Evolutionary conservation across 1,140 invertebrate genomes (phyloP), one percentile per base, ranked within the genome.

Genomic region (Berghia stephanieae): DNA sequence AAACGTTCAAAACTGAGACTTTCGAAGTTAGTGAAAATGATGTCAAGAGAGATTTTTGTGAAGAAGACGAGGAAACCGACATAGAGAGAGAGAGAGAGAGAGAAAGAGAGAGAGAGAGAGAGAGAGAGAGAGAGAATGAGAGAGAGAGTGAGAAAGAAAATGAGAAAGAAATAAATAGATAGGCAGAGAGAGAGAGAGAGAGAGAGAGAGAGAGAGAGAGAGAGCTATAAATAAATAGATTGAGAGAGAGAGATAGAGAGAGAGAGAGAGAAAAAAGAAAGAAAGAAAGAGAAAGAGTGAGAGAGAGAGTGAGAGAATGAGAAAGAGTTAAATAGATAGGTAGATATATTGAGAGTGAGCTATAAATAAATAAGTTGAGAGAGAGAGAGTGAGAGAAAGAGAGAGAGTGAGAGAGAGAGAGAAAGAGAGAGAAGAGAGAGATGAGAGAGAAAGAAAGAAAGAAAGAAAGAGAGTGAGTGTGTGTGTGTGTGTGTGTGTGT

Each of bases 121-220:
- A 52, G 46, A 52, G 46, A 52, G 46, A 52, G 13, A 52, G 46
- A 52, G 46, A 52, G 46, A 60, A 24, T 16, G 46, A 52, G 46
- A 52, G 46, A 52, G 46, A 52, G 13, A n/a, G 13, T 49, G n/a
- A 13, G n/a, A 16, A 16, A n/a, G n/a, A 49, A 49, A 49, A 49
- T 16, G 13, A 16, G 46, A 49, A n/a, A 49, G 13, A 16, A n/a
- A n/a, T n/a, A n/a, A n/a, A n/a, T n/a, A n/a, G n/a, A n/a, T n/a
- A n/a, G n/a, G n/a, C n/a, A n/a, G n/a, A n/a, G n/a, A 16, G 13
- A 49, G 46, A 16, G 60, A 66, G 60, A 27, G 60, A 66, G 3
- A 66, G 60, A 66, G 8, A 66, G 60, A 66, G 8, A 66, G 6
- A 66, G 8, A 66, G 60, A 66, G 3, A 66, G n/a, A n/a, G n/a